Conservation (phyloP, 2,888 invertebrate species). For the Pseudolycoriella hygida region DNA sequence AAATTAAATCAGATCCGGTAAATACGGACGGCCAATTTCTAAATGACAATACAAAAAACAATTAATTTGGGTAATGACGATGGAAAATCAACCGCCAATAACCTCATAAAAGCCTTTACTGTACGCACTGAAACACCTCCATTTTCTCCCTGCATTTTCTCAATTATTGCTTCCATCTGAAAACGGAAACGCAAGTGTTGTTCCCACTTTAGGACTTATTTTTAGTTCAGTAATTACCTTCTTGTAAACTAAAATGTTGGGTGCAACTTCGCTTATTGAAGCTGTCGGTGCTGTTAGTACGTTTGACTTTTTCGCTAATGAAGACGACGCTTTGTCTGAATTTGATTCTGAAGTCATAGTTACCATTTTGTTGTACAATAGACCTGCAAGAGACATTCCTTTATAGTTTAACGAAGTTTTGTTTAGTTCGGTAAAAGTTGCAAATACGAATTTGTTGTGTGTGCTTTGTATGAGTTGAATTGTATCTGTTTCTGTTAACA, state of each 20-base stretch:
- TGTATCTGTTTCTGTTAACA: no score
- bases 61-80: constrained; percentile 6
- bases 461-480: no score
- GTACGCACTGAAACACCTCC: constrained; percentile 91
- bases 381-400: no score
- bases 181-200: no score
- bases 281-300: constrained; percentile 11
- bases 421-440: no score
- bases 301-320: constrained; percentile 3
- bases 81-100: no score
- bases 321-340: constrained; percentile 20
- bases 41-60: no score
- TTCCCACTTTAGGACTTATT: neutral
- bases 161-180: constrained; percentile 92
- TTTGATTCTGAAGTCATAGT: constrained; percentile 30
- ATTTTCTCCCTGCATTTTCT: constrained; percentile 89
- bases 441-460: no score
- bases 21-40: constrained; percentile 56
- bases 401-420: no score
- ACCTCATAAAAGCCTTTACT: constrained; percentile 97
- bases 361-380: constrained; percentile 20
- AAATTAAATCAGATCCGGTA: constrained; percentile 75
- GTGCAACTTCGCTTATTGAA: constrained; percentile 46
- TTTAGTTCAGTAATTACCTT: constrained; percentile 37
- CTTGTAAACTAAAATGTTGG: constrained; percentile 75